Percentiles rank a stretch among this genome's conserved stretches.
These are phyloP conservation scores for Hylia prasina DNA, from an alignment of 2,113 vertebrate species.

Conservation along the genomic window DNA sequence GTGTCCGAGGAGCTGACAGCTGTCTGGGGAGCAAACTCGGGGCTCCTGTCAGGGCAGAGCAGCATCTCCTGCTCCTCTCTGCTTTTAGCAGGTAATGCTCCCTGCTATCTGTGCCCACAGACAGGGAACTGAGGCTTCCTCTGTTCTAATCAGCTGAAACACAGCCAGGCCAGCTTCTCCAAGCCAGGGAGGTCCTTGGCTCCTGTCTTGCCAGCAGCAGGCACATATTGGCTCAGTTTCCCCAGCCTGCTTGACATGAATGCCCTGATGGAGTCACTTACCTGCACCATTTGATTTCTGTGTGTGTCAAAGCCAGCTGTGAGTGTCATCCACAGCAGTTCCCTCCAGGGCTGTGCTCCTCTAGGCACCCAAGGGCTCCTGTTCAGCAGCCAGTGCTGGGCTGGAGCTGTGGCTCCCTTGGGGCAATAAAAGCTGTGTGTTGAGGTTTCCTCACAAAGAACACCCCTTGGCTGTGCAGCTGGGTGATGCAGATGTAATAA, in stretches of 20 bases:
- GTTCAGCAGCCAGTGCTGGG: background rate
- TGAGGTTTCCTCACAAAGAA: background rate
- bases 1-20: background rate
- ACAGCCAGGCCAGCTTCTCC: background rate
- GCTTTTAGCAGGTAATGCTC: background rate
- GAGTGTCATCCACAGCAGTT: background rate
- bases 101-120: background rate
- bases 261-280: background rate
- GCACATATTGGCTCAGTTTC: background rate
- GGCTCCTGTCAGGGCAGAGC: background rate
- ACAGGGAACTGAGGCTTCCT: background rate
- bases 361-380: fast-evolving
- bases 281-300: background rate
- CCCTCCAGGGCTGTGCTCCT: background rate
- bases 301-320: background rate
- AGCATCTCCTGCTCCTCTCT: background rate
- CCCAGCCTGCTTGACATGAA: background rate
- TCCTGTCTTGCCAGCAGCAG: background rate
- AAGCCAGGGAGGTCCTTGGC: background rate
- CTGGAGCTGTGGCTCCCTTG: background rate
- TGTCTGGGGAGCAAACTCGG: background rate
- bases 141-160: background rate
- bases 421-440: fast-evolving
- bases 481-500: background rate
- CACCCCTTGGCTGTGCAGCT: background rate